A percentile compares a stretch with the other conserved stretches of the same genome.
Conservation (phyloP, 2,888 invertebrate genomes). For the Trimorus sp. region DNA sequence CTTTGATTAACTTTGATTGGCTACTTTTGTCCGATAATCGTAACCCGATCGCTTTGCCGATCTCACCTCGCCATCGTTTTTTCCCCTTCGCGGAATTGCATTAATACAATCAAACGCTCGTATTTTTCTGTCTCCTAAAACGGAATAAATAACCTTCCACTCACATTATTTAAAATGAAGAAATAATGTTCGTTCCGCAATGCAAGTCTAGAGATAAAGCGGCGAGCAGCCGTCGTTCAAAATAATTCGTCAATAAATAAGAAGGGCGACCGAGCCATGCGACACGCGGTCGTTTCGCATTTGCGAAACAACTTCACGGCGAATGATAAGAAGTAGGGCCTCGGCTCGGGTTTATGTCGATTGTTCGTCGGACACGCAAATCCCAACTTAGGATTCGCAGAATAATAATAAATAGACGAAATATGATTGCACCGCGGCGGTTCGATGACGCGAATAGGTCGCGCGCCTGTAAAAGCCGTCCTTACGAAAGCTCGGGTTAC, state of each 20-base stretch:
- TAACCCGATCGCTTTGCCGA: too few relatives aligned
- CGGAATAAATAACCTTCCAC: too few relatives aligned
- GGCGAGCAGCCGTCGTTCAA: conserved; percentile 8
- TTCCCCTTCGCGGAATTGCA: too few relatives aligned
- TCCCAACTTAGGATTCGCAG: conserved; percentile 39
- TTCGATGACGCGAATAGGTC: conserved; percentile 1
- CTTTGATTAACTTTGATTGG: too few relatives aligned
- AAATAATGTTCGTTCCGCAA: too few relatives aligned
- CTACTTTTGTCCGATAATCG: too few relatives aligned
- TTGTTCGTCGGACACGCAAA: conserved; percentile 44
- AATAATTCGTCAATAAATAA: conserved; percentile 31
- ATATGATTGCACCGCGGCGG: conserved; percentile 24
- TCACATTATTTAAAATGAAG: too few relatives aligned
- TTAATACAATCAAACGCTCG: too few relatives aligned
- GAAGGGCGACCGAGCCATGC: conserved; percentile 13
- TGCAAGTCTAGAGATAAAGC: conserved; percentile 3
- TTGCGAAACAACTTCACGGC: conserved; percentile 32
- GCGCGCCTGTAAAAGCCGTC: neutral
- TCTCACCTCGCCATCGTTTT: too few relatives aligned
- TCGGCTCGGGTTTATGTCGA: conserved; percentile 38
- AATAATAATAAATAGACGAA: conserved; percentile 54
- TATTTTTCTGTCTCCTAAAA: too few relatives aligned
- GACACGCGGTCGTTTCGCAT: conserved; percentile 17
- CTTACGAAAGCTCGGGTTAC: neutral
- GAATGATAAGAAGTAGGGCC: conserved; percentile 39